Evolutionary conservation across 53 echinoderm and acorn worm genomes (phyloP), one percentile per base, ranked within the genome.

Genomic region (Patiria pectinifera): DNA sequence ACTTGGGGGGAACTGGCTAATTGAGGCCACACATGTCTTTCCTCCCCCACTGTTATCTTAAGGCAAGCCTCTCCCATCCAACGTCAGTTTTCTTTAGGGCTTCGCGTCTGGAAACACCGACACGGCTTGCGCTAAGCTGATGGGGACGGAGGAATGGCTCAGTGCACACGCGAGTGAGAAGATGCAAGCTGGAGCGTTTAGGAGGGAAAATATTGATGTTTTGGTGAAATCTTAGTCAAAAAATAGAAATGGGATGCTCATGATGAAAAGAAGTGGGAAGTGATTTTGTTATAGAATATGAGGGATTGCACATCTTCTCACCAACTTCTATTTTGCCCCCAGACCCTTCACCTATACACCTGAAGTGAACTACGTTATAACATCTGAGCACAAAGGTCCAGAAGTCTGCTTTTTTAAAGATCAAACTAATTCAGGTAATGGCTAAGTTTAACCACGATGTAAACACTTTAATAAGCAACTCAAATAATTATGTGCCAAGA

Each of bases 31-130:
- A 22, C 59, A 60, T 44, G 62, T 58, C 88, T 61, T 88, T 78
- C 61, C 78, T 35, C 63, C 53, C 35, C 13, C 35, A 1, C 46
- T 87, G 88, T 78, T 88, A 78, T 88, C 78, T 88, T 78, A 21
- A 21, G 78, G 23, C 43, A 11, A 59, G 11, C 72, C 45, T 61
- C 71, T 59, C 6, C 59, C 25, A 49, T 76, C 23, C 60, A 23
- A 88, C 45, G 88, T 88, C 77, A 88, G 59, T 43, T 78, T 61
- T 88, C 88, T 18, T 77, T 35, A 62, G 78, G 88, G 25, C 71
- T 48, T 88, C 22, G 63, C 21, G 45, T 69, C 85, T 85, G 22
- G 85, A 85, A 69, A 85, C 58, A 83, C 18, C 85, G 16, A 9
- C 74, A 74, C 22, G 10, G 24, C 4, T 10, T 23, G 74, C 11